phyloP scores from a whole-genome alignment of 2,113 vertebrate genomes.

The Mesitornis unicolor region DNA sequence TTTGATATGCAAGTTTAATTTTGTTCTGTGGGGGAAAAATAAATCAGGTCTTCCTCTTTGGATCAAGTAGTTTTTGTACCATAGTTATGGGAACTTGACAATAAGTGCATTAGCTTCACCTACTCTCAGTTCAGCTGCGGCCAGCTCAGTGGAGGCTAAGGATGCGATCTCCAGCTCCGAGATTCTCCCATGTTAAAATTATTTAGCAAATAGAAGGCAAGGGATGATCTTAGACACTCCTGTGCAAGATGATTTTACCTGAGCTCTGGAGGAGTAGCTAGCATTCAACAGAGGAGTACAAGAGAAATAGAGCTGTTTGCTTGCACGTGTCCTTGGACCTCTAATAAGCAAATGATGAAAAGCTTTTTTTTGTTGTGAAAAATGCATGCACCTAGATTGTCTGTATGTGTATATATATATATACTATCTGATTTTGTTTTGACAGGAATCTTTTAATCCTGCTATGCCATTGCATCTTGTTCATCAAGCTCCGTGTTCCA shows the following conservation, averaged over 20 bases:
- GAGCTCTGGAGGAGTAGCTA: not conserved
- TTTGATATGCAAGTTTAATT: not conserved
- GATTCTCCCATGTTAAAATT: not conserved
- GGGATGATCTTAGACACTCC: rapidly evolving
- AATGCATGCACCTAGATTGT: not conserved
- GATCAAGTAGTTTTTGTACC: not conserved
- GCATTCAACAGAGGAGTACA: not conserved
- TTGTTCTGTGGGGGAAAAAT: not conserved
- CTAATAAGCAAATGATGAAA: not conserved
- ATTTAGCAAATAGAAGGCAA: not conserved
- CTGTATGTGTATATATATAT: not conserved
- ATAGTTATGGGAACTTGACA: not conserved
- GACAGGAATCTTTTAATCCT: conserved; percentile 87
- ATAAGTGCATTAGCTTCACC: not conserved
- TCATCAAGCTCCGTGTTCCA: conserved; percentile 77
- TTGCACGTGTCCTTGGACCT: not conserved
- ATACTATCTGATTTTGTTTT: conserved; percentile 43
- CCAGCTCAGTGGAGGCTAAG: not conserved
- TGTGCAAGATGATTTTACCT: not conserved
- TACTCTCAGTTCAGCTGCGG: not conserved
- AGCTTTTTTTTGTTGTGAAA: not conserved
- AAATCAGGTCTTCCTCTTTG: not conserved
- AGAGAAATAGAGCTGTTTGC: not conserved
- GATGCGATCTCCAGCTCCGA: not conserved
- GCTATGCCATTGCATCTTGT: conserved; percentile 84